A percentile compares a stretch with the other conserved stretches of the same genome.
Evolutionary conservation across 2,113 vertebrate species (phyloP).

Genomic region (Heterochromis multidens): DNA sequence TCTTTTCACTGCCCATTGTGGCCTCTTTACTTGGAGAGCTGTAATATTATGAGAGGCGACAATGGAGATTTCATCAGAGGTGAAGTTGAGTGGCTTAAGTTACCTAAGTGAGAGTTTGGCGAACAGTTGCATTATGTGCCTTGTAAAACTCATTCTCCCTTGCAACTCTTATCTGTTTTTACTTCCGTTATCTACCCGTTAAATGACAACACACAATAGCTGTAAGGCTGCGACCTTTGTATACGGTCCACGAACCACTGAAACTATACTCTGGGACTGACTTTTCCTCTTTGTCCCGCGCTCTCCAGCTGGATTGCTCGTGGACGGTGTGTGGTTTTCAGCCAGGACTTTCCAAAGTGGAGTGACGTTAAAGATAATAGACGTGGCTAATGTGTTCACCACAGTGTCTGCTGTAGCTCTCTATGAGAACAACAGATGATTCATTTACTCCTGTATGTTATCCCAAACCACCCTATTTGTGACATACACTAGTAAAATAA

Average conservation of each 20-base stretch:
- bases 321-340: slow-evolving; percentile 31
- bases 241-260: slow-evolving; percentile 1
- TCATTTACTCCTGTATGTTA: slow-evolving; percentile 2
- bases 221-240: slow-evolving; percentile 50
- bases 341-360: slow-evolving; percentile 37
- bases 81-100: slow-evolving; percentile 47
- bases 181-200: slow-evolving; percentile 43
- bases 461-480: slow-evolving; percentile 19
- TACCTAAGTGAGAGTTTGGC: slow-evolving; percentile 44
- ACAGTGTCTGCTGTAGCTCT: slow-evolving; percentile 36
- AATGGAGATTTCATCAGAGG: slow-evolving; percentile 47
- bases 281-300: slow-evolving; percentile 30
- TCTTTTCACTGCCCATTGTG: slow-evolving; percentile 41
- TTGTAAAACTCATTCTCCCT: neutral
- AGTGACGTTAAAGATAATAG: slow-evolving; percentile 48
- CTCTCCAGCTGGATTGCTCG: slow-evolving; percentile 14
- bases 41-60: slow-evolving; percentile 53
- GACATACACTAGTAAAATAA: slow-evolving; percentile 16
- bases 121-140: slow-evolving; percentile 28
- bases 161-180: slow-evolving; percentile 50
- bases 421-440: slow-evolving; percentile 55
- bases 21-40: slow-evolving; percentile 34
- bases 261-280: slow-evolving; percentile 37
- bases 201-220: slow-evolving; percentile 33
- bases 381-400: slow-evolving; percentile 32